Percentiles rank a stretch among this genome's conserved stretches.
Conservation (phyloP, 2,888 invertebrate genomes). For the Erebia palarica region DNA sequence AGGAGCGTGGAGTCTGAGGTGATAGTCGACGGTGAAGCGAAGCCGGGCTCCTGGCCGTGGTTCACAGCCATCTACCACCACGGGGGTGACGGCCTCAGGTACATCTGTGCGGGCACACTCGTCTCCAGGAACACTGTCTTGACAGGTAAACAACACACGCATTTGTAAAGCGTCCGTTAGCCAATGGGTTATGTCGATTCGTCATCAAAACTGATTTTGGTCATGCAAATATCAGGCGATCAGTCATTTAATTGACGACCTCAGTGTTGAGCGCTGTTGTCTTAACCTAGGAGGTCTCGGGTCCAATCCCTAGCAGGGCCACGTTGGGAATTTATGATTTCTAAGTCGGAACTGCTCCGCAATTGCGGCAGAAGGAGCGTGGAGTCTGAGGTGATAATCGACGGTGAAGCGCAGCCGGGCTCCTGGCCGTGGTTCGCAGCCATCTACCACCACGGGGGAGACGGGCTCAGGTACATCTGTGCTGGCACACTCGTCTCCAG, state of each 20-base stretch:
- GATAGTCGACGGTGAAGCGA: background rate
- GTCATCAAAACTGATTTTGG: too few relatives aligned
- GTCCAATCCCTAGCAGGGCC: too few relatives aligned
- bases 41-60: constrained; percentile 1
- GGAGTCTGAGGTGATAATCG: background rate
- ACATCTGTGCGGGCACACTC: background rate
- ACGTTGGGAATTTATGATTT: too few relatives aligned
- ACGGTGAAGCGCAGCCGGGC: background rate
- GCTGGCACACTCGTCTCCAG: background rate
- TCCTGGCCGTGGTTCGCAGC: constrained; percentile 1
- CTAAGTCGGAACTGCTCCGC: background rate
- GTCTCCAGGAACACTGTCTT: background rate
- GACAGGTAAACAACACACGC: background rate
- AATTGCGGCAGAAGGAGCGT: background rate
- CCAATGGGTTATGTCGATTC: too few relatives aligned
- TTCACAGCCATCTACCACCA: background rate
- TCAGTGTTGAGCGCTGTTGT: too few relatives aligned
- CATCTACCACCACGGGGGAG: background rate
- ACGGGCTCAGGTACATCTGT: background rate
- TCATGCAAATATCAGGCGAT: too few relatives aligned
- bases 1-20: background rate
- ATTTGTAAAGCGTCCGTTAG: too few relatives aligned
- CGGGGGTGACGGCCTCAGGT: background rate
- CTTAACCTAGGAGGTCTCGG: too few relatives aligned
- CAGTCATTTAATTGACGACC: too few relatives aligned